Evolutionary conservation across 2,888 invertebrate genomes (phyloP), one percentile per base, ranked within the genome.

Genomic region (Portevinia maculata): DNA sequence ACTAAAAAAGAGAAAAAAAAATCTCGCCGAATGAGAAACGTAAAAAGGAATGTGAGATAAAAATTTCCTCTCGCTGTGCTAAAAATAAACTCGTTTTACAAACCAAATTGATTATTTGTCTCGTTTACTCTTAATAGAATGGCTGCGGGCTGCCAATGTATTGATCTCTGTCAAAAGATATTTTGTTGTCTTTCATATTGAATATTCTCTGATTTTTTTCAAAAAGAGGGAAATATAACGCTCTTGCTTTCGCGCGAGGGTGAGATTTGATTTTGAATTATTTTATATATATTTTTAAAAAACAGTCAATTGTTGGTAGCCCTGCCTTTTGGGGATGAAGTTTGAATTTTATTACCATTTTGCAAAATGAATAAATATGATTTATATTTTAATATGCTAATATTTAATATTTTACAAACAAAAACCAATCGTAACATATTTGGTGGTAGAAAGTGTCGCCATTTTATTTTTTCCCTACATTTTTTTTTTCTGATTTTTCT

Each of bases 141-240:
- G 17, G 1, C 55, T 48, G 78, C 78, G 73, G 78, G 71, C 78
- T 62, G 78, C 44, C 81, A 62, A 62, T 55, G 65, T 65, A 71
- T 81, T 60, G 76, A 83, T 83, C 83, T 83, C 67, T 73, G 83
- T 83, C 83, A 73, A 78, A 83, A 60, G 17, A 17, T 9, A 24
- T 24, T 28, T 30, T 67, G n/a, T 57, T 39, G 21, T 15, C 19
- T 19, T 19, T 39, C 13, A 13, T n/a, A n/a, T n/a, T n/a, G n/a
- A n/a, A n/a, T n/a, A n/a, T n/a, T n/a, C 19, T 41, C 41, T 28
- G 8, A 28, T 13, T 15, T n/a, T 11, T 5, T 3, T 8, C 19
- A 17, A 17, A 7, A 17, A 32, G 24, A 24, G 15, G 7, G 39
- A 15, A 34, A 34, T 19, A 60, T 3, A 15, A 19, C 37, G 48